Evolutionary conservation across 2,797 vertebrate genomes (phyloP).

Genomic region (Gymnothorax reevesii): DNA sequence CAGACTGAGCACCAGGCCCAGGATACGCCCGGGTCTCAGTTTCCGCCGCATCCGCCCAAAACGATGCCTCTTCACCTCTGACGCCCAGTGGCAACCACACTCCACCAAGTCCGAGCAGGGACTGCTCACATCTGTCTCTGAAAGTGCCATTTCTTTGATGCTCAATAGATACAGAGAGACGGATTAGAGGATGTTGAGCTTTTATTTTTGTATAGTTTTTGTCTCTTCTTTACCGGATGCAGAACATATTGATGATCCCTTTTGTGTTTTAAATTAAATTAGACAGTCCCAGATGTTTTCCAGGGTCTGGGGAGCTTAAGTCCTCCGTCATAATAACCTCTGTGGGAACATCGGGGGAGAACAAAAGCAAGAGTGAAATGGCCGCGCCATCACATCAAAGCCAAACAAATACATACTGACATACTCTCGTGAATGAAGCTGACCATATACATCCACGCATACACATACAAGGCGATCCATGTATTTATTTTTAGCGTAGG

Average conservation of each 20-base stretch:
- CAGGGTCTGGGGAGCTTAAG: slow-evolving; percentile 67
- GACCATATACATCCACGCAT: neutral
- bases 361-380: slow-evolving; percentile 23
- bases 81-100: slow-evolving; percentile 41
- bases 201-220: slow-evolving; percentile 51
- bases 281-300: slow-evolving; percentile 58
- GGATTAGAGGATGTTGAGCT: neutral
- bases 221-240: slow-evolving; percentile 55
- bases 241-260: slow-evolving; percentile 55
- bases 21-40: slow-evolving; percentile 82
- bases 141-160: neutral
- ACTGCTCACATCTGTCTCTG: slow-evolving; percentile 60
- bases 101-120: slow-evolving; percentile 49
- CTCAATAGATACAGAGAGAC: neutral
- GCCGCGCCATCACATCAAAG: neutral
- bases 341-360: slow-evolving; percentile 47
- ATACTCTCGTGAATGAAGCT: neutral
- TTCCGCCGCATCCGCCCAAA: slow-evolving; percentile 80
- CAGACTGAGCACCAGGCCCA: slow-evolving; percentile 84
- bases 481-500: neutral
- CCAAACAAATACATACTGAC: neutral
- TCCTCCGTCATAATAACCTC: slow-evolving; percentile 76
- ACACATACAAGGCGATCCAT: neutral
- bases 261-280: slow-evolving; percentile 59
- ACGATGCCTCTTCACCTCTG: slow-evolving; percentile 64